A percentile compares a stretch with the other conserved stretches of the same genome.
These are phyloP conservation scores for Hydrotaea diabolus DNA, from an alignment of 2,888 invertebrate genomes.

Conservation along the genomic window DNA sequence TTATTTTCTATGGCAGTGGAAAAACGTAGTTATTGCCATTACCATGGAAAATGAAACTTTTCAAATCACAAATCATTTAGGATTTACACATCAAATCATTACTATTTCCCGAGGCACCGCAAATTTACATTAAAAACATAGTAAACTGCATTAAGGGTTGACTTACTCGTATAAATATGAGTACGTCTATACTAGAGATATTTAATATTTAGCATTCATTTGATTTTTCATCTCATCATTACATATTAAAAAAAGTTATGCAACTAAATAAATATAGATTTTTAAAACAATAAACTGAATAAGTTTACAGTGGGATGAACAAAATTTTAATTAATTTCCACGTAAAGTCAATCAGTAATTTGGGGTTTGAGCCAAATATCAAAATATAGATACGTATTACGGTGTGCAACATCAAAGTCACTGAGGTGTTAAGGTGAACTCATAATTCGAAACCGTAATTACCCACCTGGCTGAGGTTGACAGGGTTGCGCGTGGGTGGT, in stretches of 20 bases:
- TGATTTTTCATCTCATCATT: background rate
- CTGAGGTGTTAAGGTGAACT: constrained; percentile 44
- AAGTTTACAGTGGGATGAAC: background rate
- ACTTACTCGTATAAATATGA: too few relatives aligned
- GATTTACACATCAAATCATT: background rate
- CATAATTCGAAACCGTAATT: constrained; percentile 3
- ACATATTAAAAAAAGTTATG: background rate
- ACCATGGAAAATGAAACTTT: background rate
- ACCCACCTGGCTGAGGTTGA: background rate
- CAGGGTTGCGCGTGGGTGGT: background rate
- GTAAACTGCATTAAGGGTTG: too few relatives aligned
- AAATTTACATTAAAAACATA: too few relatives aligned
- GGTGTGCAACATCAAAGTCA: constrained; percentile 16
- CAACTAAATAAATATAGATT: constrained; percentile 30
- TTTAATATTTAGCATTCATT: background rate
- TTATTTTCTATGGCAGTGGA: too few relatives aligned
- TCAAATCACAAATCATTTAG: background rate
- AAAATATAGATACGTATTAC: background rate
- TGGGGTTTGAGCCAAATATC: background rate
- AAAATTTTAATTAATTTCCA: constrained; percentile 23
- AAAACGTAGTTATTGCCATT: background rate
- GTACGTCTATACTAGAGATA: too few relatives aligned
- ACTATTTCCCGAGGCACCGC: background rate
- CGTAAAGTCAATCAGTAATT: background rate
- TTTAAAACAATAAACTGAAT: background rate